Percentiles rank a stretch among this genome's conserved stretches.
Conservation (phyloP, 1,140 invertebrate species). For the Mercenaria mercenaria region DNA sequence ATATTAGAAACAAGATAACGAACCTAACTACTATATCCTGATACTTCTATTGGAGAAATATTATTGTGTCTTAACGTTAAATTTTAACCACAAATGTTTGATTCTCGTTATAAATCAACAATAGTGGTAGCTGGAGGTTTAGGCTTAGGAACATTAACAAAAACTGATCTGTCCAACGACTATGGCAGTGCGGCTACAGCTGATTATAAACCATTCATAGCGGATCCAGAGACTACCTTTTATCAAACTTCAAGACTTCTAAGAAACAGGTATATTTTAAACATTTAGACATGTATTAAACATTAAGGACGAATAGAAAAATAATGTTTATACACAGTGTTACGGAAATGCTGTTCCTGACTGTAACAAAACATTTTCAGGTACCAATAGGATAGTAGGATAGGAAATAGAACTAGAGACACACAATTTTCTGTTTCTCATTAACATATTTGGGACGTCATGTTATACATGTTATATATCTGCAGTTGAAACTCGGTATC, state of each 20-base stretch:
- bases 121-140: conserved; percentile 21
- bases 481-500: too few species aligned
- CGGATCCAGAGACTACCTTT: neutral
- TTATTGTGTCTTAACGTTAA: too few species aligned
- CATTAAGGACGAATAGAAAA: neutral
- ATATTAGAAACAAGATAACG: too few species aligned
- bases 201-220: conserved; percentile 40
- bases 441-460: too few species aligned
- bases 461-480: too few species aligned
- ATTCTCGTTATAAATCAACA: too few species aligned
- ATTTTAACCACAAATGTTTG: too few species aligned
- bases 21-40: too few species aligned
- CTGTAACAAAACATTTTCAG: too few species aligned
- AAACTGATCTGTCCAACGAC: neutral
- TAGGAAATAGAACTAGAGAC: neutral
- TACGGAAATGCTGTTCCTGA: neutral
- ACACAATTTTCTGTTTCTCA: neutral
- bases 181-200: conserved; percentile 45
- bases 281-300: neutral
- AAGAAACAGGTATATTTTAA: conserved; percentile 35
- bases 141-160: conserved; percentile 11
- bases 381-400: neutral
- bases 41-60: too few species aligned
- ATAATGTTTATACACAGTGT: neutral
- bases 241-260: conserved; percentile 43